These are phyloP conservation scores for Propithecus coquereli DNA, from an alignment of 2,113 vertebrate genomes.

Conservation along the genomic window DNA sequence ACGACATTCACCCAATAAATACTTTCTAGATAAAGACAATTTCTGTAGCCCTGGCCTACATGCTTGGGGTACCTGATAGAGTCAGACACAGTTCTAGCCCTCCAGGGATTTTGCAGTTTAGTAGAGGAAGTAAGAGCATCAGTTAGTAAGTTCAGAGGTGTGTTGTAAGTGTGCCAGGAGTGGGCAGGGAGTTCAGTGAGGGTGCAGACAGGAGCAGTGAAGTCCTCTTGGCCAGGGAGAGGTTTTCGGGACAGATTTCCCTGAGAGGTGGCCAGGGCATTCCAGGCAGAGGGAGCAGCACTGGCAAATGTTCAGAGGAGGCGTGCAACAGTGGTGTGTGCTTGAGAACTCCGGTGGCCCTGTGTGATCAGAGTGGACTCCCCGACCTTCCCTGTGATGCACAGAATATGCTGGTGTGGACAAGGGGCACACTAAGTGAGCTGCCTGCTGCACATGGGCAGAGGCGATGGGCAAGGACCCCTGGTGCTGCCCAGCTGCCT, in stretches of 20 bases:
- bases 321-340: fast-evolving
- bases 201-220: not conserved
- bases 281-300: not conserved
- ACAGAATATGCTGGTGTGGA: not conserved
- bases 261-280: fast-evolving
- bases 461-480: not conserved
- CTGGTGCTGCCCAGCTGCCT: not conserved
- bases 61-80: not conserved
- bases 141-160: not conserved
- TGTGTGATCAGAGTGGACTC: not conserved
- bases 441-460: not conserved
- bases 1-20: not conserved
- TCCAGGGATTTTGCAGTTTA: not conserved
- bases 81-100: not conserved
- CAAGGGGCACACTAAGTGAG: not conserved
- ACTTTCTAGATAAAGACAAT: not conserved
- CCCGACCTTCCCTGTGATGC: too few relatives aligned
- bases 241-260: not conserved
- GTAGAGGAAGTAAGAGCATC: not conserved
- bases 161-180: not conserved
- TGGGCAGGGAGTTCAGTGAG: not conserved
- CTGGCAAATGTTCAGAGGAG: not conserved
- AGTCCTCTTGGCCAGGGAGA: not conserved
- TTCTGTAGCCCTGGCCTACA: not conserved
- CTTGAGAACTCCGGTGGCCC: not conserved